These are phyloP conservation scores for Toxotes lorentzi DNA, from an alignment of 2,797 vertebrate genomes.

Conservation along the genomic window DNA sequence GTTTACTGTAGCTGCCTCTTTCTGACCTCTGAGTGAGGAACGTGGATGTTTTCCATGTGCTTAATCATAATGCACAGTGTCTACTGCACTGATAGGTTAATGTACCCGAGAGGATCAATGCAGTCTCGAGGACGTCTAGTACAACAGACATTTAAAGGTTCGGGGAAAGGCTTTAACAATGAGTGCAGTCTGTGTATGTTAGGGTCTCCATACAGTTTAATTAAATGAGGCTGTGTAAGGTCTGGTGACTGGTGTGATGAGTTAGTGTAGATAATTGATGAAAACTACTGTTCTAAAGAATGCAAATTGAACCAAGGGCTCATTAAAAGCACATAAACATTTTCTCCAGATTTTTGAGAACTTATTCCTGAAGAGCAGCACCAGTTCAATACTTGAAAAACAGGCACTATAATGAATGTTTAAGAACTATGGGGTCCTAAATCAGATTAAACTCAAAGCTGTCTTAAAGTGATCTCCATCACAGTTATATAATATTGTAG, in stretches of 20 bases:
- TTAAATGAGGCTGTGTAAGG: slow-evolving; percentile 62
- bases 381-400: slow-evolving; percentile 37
- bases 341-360: slow-evolving; percentile 34
- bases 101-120: slow-evolving; percentile 76
- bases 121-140: slow-evolving; percentile 67
- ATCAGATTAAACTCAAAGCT: slow-evolving; percentile 46
- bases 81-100: slow-evolving; percentile 76
- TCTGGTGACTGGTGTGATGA: slow-evolving; percentile 59
- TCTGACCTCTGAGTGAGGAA: slow-evolving; percentile 72
- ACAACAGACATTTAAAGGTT: slow-evolving; percentile 70
- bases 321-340: slow-evolving; percentile 53
- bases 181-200: slow-evolving; percentile 54
- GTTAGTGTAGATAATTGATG: slow-evolving; percentile 56
- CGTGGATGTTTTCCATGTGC: slow-evolving; percentile 70
- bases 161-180: slow-evolving; percentile 64
- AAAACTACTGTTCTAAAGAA: slow-evolving; percentile 50
- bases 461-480: slow-evolving; percentile 40
- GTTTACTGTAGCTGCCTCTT: slow-evolving; percentile 65
- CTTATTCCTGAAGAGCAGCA: slow-evolving; percentile 39
- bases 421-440: slow-evolving; percentile 25
- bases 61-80: slow-evolving; percentile 77
- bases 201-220: slow-evolving; percentile 60
- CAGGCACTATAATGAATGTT: slow-evolving; percentile 31
- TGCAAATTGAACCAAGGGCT: slow-evolving; percentile 61
- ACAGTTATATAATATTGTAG: slow-evolving; percentile 39